These are phyloP conservation scores for Peromyscus californicus DNA, from an alignment of 2,113 vertebrate species.

Conservation along the genomic window DNA sequence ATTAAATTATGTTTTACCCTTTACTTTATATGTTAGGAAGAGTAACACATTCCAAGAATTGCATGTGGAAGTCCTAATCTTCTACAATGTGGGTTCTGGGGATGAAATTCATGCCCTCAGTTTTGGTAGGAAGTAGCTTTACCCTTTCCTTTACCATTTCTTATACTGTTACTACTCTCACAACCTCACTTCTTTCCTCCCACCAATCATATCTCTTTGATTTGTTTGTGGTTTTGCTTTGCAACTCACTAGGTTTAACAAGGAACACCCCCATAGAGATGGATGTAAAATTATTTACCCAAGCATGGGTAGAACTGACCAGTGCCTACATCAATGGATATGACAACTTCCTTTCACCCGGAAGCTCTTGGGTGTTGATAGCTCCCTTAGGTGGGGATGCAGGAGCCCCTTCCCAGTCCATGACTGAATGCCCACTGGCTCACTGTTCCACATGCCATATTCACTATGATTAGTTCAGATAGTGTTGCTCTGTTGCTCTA, in stretches of 20 bases:
- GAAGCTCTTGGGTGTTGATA: not conserved
- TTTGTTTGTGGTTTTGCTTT: not conserved
- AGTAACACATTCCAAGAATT: not conserved
- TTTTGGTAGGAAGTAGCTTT: not conserved
- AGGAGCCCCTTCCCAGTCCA: not conserved
- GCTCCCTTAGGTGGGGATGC: not conserved
- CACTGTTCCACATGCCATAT: no score
- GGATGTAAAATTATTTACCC: not conserved
- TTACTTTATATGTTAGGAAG: not conserved
- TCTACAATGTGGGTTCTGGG: not conserved
- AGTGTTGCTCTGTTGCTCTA: not conserved
- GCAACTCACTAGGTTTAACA: not conserved
- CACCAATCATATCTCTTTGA: not conserved
- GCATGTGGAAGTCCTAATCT: not conserved
- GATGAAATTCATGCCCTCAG: not conserved
- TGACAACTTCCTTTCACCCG: not conserved
- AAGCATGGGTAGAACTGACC: not conserved
- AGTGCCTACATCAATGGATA: not conserved
- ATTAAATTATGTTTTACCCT: not conserved
- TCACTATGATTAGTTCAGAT: not conserved
- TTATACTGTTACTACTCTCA: not conserved
- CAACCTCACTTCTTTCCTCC: not conserved
- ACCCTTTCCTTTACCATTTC: no score
- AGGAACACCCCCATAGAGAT: not conserved
- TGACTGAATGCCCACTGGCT: not conserved